A percentile compares a stretch with the other conserved stretches of the same genome.
phyloP scores from a whole-genome alignment of 2,888 invertebrate species.

The Pristionchus entomophagus region DNA sequence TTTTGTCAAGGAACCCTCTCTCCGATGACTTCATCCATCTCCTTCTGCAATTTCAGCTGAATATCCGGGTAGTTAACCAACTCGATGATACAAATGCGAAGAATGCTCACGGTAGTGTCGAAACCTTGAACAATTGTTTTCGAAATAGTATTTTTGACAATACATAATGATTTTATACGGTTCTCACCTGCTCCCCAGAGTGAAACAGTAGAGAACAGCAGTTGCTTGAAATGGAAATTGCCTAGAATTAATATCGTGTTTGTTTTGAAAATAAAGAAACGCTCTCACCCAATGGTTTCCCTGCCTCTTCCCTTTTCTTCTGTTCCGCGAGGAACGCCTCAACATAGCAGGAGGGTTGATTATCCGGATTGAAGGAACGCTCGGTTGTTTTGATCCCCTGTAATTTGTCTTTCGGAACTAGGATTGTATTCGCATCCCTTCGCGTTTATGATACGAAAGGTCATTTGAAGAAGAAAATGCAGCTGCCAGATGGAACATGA shows the following conservation, averaged over 20 bases:
- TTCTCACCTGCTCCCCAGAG: slow-evolving; percentile 2
- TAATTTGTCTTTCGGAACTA: too few relatives aligned
- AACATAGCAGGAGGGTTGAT: slow-evolving; percentile 15
- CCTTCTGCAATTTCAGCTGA: not conserved
- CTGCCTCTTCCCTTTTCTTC: slow-evolving; percentile 13
- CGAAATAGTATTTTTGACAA: not conserved
- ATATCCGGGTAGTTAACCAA: not conserved
- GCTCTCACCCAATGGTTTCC: not conserved
- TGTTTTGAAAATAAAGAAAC: not conserved
- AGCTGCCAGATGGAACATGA: not conserved
- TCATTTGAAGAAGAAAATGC: not conserved
- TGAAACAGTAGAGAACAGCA: not conserved
- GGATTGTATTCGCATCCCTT: too few relatives aligned
- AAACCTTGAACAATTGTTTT: not conserved
- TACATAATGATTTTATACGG: not conserved
- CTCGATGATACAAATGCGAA: not conserved
- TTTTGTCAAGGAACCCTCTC: not conserved
- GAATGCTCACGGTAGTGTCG: slow-evolving; percentile 30
- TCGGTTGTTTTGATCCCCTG: not conserved
- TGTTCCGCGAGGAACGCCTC: slow-evolving; percentile 1
- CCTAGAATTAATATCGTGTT: not conserved
- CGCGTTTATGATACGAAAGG: too few relatives aligned
- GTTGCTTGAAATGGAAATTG: not conserved
- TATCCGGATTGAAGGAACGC: not conserved
- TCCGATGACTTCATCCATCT: slow-evolving; percentile 1